Base-by-base conservation (phyloP, 2,888 invertebrate species). In the Agrochola circellaris region DNA sequence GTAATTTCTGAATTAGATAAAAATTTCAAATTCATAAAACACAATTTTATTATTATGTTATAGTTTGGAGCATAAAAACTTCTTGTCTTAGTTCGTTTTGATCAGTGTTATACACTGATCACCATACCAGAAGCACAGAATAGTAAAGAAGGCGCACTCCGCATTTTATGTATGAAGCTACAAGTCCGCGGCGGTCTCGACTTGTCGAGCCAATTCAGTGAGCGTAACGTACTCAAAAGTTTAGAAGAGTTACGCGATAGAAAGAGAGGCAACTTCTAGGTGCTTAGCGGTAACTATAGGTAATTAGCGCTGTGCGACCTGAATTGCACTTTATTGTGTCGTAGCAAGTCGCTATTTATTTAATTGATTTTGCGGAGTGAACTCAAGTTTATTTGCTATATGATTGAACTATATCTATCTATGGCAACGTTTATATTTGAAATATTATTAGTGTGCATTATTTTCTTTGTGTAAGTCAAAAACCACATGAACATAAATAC, bases 361-460 rank as follows among this genome's bases (percentile, higher is more conserved):
- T 15, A 15, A 45, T 4, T 45, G 5, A 45, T 45, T 45, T 45
- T 45, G 45, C 45, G 15, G 45, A 45, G 45, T 45, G 45, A 45
- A 45, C 45, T 65, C 20, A 23, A 62, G 23, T 67, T 68, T 68
- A 68, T 69, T 64, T 80, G 51, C 34, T 54, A 48, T 48, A 30
- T 15, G 34, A 64, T 54, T 64, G 17, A 26, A 58, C 58, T 81
- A 56, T 17, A 64, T 58, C 17, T 65, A 82, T 82, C 23, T 73
- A 82, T 82, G 82, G 79, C 82, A 82, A 82, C 70, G 74, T 70
- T 60, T 30, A 20, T 42, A 73, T 71, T 68, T 45, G 7, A 60
- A 48, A 54, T 8, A 73, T 23, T 26, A 26, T 34, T 20, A 45
- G 9, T 66, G 68, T 77, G n/a, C n/a, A 77, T 42, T 64, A 67